Base-by-base conservation (phyloP, 2,888 invertebrate genomes). In the Cheiracanthium punctorium region DNA sequence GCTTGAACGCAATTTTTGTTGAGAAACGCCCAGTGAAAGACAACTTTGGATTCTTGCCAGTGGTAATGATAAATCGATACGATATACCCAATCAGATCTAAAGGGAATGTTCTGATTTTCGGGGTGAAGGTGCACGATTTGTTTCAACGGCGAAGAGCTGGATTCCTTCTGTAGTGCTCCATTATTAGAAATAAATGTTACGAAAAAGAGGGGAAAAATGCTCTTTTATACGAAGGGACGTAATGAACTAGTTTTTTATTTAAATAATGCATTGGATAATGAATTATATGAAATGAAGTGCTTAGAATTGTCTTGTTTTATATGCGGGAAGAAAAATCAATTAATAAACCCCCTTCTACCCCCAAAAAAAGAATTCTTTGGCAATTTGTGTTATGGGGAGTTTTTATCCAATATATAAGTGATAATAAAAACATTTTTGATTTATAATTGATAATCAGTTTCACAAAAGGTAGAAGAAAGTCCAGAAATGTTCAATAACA, bases 41-140 rank as follows among this genome's bases (percentile, higher is more conserved):
- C 79, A 85, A 74, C 84, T 85, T 85, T 85, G 84, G 84, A 85
- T 79, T 48, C 79, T 73, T 85, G 84, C 84, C 84, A 85, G 79
- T 85, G 74, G 84, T 85, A 85, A 85, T 85, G 84, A 85, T 85
- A 85, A 85, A 85, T 85, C 84, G 84, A 85, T 85, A 85, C 79
- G 79, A 73, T 85, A 85, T 79, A 72, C 84, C 84, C 84, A 85
- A 85, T 85, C 84, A 85, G 84, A 85, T 80, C 84, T 85, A 85
- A 85, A 85, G 84, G 79, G 84, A 79, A 79, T 72, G 84, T 79
- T 73, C 67, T 77, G 77, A 85, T 85, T 76, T 69, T 69, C 69
- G 69, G 79, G 77, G 33, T 52, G 82, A 84, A 85, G 84, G 84
- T 85, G 84, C 74, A 74, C 84, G 74, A 79, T 85, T 85, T 85